Evolutionary conservation across 1,140 invertebrate species (phyloP).

Genomic region (Conus ventricosus): DNA sequence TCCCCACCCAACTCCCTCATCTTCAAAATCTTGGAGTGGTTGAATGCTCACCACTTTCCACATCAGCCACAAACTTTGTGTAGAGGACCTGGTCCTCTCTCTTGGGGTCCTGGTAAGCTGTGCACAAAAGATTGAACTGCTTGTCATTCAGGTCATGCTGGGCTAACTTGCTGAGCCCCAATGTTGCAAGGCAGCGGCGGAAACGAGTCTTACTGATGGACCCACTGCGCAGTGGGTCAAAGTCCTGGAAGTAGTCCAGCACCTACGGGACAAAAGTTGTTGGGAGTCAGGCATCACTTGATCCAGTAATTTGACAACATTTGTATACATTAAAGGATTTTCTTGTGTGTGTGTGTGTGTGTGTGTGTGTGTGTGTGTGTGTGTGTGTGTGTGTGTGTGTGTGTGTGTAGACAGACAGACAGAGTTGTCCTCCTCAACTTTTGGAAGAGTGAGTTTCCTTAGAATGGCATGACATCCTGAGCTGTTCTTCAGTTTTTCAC

Average conservation of each 20-base stretch:
- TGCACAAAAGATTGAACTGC: constrained; percentile 66
- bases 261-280: constrained; percentile 53
- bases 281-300: background rate
- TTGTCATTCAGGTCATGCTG: constrained; percentile 69
- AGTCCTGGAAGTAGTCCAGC: constrained; percentile 71
- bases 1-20: too few relatives aligned
- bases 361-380: too few relatives aligned
- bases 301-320: too few relatives aligned
- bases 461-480: too few relatives aligned
- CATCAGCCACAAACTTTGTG: constrained; percentile 70
- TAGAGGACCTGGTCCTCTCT: constrained; percentile 69
- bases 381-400: too few relatives aligned
- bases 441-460: too few relatives aligned
- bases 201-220: constrained; percentile 71
- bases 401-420: too few relatives aligned
- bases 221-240: constrained; percentile 70
- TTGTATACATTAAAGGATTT: too few relatives aligned
- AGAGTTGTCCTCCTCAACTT: too few relatives aligned
- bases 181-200: constrained; percentile 63
- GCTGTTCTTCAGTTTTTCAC: too few relatives aligned
- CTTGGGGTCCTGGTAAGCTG: constrained; percentile 66
- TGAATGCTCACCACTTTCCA: constrained; percentile 69
- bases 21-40: too few relatives aligned
- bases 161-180: constrained; percentile 73
- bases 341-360: too few relatives aligned